Evolutionary conservation across 2,113 vertebrate species (phyloP), one percentile per base, ranked within the genome.

Genomic region (Oophaga pumilio): DNA sequence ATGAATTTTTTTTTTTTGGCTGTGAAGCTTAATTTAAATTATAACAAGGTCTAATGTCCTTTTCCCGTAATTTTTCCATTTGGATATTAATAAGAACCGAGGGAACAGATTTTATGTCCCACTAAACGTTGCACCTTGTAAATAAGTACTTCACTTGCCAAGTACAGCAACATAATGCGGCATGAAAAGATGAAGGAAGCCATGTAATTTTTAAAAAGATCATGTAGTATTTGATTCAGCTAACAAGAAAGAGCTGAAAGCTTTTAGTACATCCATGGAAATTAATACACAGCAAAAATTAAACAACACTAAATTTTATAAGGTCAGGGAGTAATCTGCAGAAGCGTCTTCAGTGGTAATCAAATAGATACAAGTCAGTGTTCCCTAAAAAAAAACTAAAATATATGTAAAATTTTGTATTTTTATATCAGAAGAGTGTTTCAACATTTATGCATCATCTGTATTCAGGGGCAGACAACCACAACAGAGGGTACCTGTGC

Each of bases 111-210:
- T 82, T 87, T 87, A 87, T 82, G 86, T 87, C 62, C 56, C 82
- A 87, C 68, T 87, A 87, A 87, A 87, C 56, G 82, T 87, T 87
- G 56, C 86, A 87, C 86, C 86, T 87, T 87, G 86, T 87, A 87
- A 87, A 87, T 87, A 87, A 82, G 66, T 59, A 59, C 28, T 56
- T 2, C 14, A 52, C 64, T 82, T 74, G 86, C 86, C 86, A 87
- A 87, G 56, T 43, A 12, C 28, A 74, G 77, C 14, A 81, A 59
- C 77, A 87, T 82, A 82, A 81, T 81, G 85, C 59, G 66, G 17
- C 11, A 77, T 17, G 56, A 78, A 17, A 18, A 12, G 49, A 86
- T 52, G 59, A 4, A 17, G 43, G 49, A 6, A 57, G n/a, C 53
- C 4, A 4, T 50, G 26, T n/a, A 60, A 22, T 80, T 76, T 66